Base-by-base conservation (phyloP, 2,113 vertebrate genomes). In the Aegotheles bennettii region DNA sequence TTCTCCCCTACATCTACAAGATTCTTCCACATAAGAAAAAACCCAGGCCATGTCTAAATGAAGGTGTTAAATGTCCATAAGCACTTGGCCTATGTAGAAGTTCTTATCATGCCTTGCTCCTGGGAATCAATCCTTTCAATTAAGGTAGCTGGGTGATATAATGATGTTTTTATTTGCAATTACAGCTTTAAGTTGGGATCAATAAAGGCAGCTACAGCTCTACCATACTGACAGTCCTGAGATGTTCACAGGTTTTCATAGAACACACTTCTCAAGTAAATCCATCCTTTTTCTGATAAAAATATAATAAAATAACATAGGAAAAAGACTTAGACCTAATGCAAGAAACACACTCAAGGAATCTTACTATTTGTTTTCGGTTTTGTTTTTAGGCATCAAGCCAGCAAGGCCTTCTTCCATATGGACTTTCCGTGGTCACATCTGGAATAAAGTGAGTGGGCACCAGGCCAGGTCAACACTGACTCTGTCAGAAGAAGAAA, bases 401-500 rank as follows among this genome's bases (percentile, higher is more conserved):
- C 95, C 97, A 98, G 91, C 42, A 95, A 60, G 68, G 56, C 83
- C 96, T 93, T 97, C 98, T 98, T 97, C 97, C 96, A 97, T 96
- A 69, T 95, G 97, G 97, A 97, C 96, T 98, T 92, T 96, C 98
- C 98, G 97, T 97, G 97, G 98, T 97, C 98, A 98, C 98, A 98
- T 98, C 98, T 99, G 98, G 98, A 98, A 98, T 97, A 98, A 98
- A 98, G 98, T 98, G 98, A 95, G 93, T 96, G 97, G 98, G 98
- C 97, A 97, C 25, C 50, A 56, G 95, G 98, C 97, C 98, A 98
- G 96, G 89, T 95, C 92, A 97, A 96, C 97, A 96, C 97, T 90
- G 78, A 95, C 48, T 95, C 81, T 76, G 63, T 90, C 26, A 42
- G 84, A 89, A 90, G 69, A 96, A 53, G 74, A 95, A 92, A 96